Percentiles rank a stretch among this genome's conserved stretches.
Evolutionary conservation across 2,797 vertebrate species (phyloP).

Genomic region (Eupleurogrammus muticus): DNA sequence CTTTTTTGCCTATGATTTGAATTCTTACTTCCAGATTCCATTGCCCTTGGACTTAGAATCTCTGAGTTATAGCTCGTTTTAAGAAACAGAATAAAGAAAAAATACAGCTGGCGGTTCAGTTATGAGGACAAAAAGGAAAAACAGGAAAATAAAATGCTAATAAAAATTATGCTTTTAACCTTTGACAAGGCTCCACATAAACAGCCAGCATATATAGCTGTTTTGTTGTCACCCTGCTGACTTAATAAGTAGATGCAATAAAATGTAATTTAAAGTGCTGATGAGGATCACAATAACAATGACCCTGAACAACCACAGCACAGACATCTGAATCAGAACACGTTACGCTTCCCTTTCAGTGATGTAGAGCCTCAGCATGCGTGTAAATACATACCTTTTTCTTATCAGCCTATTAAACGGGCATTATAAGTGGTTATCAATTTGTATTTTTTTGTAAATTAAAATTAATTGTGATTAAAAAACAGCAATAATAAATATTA

Average conservation of each 20-base stretch:
- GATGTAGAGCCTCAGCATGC: not conserved
- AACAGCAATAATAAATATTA: too few species aligned
- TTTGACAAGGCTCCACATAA: conserved; percentile 6
- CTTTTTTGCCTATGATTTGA: conserved; percentile 3
- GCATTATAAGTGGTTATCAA: too few species aligned
- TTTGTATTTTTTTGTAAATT: too few species aligned
- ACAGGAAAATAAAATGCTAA: not conserved
- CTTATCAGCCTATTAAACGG: too few species aligned
- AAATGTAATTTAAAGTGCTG: conserved; percentile 9
- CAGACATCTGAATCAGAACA: conserved; percentile 5
- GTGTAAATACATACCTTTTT: not conserved
- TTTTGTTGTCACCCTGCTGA: not conserved
- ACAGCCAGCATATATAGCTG: not conserved
- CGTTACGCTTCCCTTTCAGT: not conserved
- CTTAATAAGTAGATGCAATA: conserved; percentile 5
- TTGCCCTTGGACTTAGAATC: conserved; percentile 9
- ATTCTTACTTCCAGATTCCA: not conserved
- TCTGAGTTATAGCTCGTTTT: conserved; percentile 18
- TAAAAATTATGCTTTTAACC: not conserved
- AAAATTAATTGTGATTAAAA: too few species aligned
- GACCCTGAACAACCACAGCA: not conserved
- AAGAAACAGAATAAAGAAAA: not conserved
- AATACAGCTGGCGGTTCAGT: not conserved
- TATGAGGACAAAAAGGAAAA: not conserved
- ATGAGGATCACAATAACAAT: not conserved